A percentile compares a stretch with the other conserved stretches of the same genome.
Evolutionary conservation across 2,888 invertebrate species (phyloP).

Genomic region (Zygogramma bicolorata): DNA sequence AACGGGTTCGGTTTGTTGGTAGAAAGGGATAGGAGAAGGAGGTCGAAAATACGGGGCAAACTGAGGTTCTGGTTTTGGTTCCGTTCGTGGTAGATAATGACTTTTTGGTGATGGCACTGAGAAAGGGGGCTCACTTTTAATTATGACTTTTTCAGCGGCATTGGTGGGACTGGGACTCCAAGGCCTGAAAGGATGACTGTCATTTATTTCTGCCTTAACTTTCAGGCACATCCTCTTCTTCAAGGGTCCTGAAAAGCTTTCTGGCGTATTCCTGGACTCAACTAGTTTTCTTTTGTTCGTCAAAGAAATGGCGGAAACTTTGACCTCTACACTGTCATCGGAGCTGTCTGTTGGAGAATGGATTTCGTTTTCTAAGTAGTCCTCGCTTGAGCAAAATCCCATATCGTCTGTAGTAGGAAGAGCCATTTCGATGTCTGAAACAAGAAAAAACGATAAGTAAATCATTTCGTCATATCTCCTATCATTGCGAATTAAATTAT

Average conservation of each 20-base stretch:
- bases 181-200: conserved; percentile 73
- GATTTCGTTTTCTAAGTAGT: conserved; percentile 66
- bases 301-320: conserved; percentile 72
- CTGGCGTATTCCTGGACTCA: conserved; percentile 72
- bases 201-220: conserved; percentile 58
- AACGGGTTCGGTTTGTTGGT: conserved; percentile 54
- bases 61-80: conserved; percentile 41
- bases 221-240: conserved; percentile 79
- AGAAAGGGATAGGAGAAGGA: conserved; percentile 55
- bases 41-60: conserved; percentile 58
- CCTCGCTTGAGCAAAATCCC: conserved; percentile 81
- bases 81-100: conserved; percentile 34
- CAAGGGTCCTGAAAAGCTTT: conserved; percentile 70
- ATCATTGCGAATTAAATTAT: too few species aligned
- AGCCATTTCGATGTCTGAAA: conserved; percentile 70
- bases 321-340: conserved; percentile 76
- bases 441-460: conserved; percentile 33
- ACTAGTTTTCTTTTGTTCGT: conserved; percentile 77
- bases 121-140: conserved; percentile 33
- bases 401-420: conserved; percentile 68
- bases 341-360: conserved; percentile 75
- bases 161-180: conserved; percentile 70
- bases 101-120: conserved; percentile 45
- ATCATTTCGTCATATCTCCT: too few species aligned
- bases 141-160: background rate